Evolutionary conservation across 2,113 vertebrate genomes (phyloP).

Genomic region (Nannobrachium achirus): DNA sequence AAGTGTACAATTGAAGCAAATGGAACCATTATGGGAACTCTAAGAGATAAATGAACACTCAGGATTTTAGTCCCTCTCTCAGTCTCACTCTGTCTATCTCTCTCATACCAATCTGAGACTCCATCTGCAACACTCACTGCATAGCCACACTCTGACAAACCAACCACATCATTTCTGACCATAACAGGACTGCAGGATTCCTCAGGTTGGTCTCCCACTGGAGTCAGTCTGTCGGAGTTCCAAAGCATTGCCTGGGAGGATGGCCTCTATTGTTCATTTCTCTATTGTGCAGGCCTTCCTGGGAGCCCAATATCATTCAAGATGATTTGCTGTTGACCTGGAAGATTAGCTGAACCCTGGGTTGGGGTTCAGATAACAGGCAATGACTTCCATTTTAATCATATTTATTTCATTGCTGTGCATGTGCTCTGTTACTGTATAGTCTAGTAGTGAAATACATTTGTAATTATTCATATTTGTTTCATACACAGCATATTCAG

Average conservation of each 20-base stretch:
- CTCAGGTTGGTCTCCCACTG: constrained; percentile 44
- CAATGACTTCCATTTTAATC: constrained; percentile 50
- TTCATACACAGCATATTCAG: constrained; percentile 50
- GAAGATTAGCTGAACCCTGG: constrained; percentile 56
- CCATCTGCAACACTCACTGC: not conserved
- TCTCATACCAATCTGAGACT: too few species aligned
- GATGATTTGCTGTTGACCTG: constrained; percentile 63
- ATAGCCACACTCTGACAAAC: constrained; percentile 31
- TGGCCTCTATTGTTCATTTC: constrained; percentile 44
- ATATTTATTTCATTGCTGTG: constrained; percentile 47
- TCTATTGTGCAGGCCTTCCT: not conserved
- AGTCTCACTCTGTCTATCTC: too few species aligned
- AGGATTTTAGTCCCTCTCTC: too few species aligned
- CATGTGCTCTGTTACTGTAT: constrained; percentile 8
- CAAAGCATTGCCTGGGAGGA: constrained; percentile 40
- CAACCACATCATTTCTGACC: constrained; percentile 18
- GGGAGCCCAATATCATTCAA: constrained; percentile 49
- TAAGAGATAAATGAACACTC: too few species aligned
- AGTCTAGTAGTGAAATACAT: not conserved
- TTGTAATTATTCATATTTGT: constrained; percentile 48
- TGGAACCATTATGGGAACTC: too few species aligned
- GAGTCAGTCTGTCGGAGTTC: constrained; percentile 20
- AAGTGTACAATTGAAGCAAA: too few species aligned
- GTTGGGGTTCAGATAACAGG: constrained; percentile 45
- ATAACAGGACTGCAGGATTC: constrained; percentile 63